These are phyloP conservation scores for Drosophila flavopinicola DNA, from an alignment of 2,888 invertebrate species.

Conservation along the genomic window DNA sequence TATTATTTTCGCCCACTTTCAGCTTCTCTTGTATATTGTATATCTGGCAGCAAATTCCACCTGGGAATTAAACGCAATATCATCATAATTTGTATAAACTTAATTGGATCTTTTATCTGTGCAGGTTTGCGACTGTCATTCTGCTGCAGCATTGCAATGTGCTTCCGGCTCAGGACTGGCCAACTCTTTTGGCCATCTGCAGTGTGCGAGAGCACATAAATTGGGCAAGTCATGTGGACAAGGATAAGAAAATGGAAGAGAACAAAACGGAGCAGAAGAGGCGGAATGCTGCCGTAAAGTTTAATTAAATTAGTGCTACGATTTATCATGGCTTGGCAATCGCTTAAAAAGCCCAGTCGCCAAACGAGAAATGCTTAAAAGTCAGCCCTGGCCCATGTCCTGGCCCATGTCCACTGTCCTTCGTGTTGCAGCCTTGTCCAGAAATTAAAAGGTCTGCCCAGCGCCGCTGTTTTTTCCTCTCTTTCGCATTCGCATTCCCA, in stretches of 20 bases:
- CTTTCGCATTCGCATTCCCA: neutral
- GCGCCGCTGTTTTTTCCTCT: slow-evolving; percentile 18
- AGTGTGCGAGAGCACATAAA: slow-evolving; percentile 48
- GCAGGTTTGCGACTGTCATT: slow-evolving; percentile 37
- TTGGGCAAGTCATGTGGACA: slow-evolving; percentile 59
- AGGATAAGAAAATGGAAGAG: slow-evolving; percentile 54
- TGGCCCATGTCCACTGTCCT: slow-evolving; percentile 20
- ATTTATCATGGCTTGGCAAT: slow-evolving; percentile 77
- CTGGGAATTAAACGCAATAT: slow-evolving; percentile 21
- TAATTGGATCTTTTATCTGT: slow-evolving; percentile 71
- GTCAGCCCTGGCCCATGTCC: slow-evolving; percentile 32
- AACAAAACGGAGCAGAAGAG: slow-evolving; percentile 17
- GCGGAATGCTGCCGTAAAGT: slow-evolving; percentile 59
- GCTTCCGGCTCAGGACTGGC: slow-evolving; percentile 20
- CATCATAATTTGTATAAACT: slow-evolving; percentile 45
- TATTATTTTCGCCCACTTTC: neutral
- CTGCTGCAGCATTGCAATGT: slow-evolving; percentile 9
- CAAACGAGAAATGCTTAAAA: slow-evolving; percentile 64
- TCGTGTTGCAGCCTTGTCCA: slow-evolving; percentile 65
- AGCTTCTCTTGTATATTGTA: neutral
- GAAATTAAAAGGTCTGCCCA: slow-evolving; percentile 73
- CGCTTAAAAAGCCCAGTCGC: slow-evolving; percentile 70
- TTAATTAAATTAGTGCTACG: slow-evolving; percentile 78
- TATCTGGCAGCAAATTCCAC: no score
- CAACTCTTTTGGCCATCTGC: slow-evolving; percentile 31